Evolutionary conservation across 1,140 invertebrate genomes (phyloP), one percentile per base, ranked within the genome.

Genomic region (Cecropterus lyciades): DNA sequence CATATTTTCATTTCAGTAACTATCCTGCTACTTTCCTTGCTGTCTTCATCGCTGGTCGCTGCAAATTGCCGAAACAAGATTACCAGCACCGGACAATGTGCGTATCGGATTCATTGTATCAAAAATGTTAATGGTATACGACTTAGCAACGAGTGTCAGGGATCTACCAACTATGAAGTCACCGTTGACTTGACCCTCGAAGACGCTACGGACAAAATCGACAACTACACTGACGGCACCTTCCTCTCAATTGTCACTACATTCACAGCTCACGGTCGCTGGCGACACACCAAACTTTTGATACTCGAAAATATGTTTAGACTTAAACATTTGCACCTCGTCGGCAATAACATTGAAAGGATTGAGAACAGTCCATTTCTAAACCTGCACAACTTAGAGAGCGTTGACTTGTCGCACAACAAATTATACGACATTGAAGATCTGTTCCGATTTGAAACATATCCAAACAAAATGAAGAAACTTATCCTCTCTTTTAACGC

Each of bases 361-460:
- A 84, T 89, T 2, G 14, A 51, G 8, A 72, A 59, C 8, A 62
- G 49, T 0, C 84, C 87, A 7, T 86, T 91, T 16, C 75, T 69
- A 27, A 69, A 73, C 48, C 69, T 87, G 0, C 72, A 56, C 4
- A 63, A 69, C 14, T 65, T 91, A 13, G 72, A 82, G 65, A 65
- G 30, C 24, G 40, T 89, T 3, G 77, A 84, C 57, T 62, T 91
- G 8, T 87, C 85, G 0, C 55, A 80, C 51, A 91, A 91, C 46
- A 60, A 43, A 1, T 70, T 91, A 14, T 70, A 63, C 0, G 69
- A 87, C 13, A 72, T 91, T 10, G 70, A 75, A 33, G 75, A 83
- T 14, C 43, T 90, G 1, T 89, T 91, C 37, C 56, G 68, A 57
- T 88, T 91, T 46, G 74, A 85, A 42, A 69, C 40, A 0, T 59